Evolutionary conservation across 2,888 invertebrate genomes (phyloP).

Genomic region (Cataglyphis altisquamis): DNA sequence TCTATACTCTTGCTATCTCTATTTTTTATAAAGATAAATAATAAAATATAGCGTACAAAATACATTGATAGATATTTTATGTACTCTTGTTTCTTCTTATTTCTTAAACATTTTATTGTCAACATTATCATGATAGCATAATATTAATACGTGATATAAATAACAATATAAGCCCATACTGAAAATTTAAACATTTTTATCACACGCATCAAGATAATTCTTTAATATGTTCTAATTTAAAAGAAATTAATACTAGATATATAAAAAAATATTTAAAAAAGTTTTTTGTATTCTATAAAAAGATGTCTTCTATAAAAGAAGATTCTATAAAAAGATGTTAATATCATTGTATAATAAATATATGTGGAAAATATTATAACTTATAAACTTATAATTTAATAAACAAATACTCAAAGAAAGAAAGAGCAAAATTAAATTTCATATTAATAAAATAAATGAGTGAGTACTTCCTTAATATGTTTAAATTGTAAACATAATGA

Average conservation of each 20-base stretch:
- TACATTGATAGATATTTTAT: conserved; percentile 17
- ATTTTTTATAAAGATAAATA: neutral
- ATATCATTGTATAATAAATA: neutral
- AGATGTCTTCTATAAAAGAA: too few relatives aligned
- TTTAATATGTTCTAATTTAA: neutral
- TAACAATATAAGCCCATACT: neutral
- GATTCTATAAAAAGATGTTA: neutral
- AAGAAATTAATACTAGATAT: neutral
- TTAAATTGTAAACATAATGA: neutral
- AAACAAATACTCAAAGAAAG: too few relatives aligned
- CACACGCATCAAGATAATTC: neutral
- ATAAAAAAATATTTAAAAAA: neutral
- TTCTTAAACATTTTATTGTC: neutral
- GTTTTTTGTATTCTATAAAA: neutral
- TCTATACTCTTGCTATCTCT: neutral
- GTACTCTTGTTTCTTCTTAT: neutral
- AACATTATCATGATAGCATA: neutral
- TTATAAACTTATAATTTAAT: neutral
- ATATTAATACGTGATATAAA: neutral
- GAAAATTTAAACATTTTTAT: neutral
- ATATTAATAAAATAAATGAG: neutral
- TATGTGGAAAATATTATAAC: neutral
- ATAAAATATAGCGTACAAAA: neutral
- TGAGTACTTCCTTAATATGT: neutral
- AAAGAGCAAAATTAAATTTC: neutral